Base-by-base conservation (phyloP, 2,113 vertebrate genomes). In the Sinocyclocheilus grahami region DNA sequence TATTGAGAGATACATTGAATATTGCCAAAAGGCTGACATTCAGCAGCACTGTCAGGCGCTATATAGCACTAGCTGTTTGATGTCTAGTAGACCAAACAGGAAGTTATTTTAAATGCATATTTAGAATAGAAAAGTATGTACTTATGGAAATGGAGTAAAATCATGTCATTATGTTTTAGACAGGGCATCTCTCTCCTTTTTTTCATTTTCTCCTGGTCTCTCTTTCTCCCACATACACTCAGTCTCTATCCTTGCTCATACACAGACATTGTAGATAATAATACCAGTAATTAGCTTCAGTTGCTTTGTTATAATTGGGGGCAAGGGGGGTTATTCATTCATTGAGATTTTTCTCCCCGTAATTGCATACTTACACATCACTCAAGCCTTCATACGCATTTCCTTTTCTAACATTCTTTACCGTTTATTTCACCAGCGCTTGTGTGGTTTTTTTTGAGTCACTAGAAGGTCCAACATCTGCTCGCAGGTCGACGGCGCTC, bases 231-330 rank as follows among this genome's bases (percentile, higher is more conserved):
- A 75, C 30, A 55, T 60, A n/a, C 22, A 48, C 72, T 46, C 30
- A 33, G 18, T 12, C 72, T 89, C 71, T 85, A 18, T 78, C 72
- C 48, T 79, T 74, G 71, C 55, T 63, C 71, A 83, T 90, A 86
- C 89, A 91, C 89, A 89, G 85, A 88, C 91, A 92, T 92, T 74
- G 89, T 89, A 89, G 92, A 94, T 92, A 94, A 95, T 94, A 93
- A 93, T 83, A 89, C 39, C 87, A 72, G 93, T 94, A 95, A 95
- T 95, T 95, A 94, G 92, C 93, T 93, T 91, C 87, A 90, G 92
- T 92, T 89, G 91, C 92, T 91, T 92, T 92, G 91, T 93, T 92
- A 89, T 95, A 95, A 95, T 94, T 95, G 93, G 92, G 94, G 94
- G 92, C 92, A 93, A 89, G 76, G 85, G 89, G 93, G 94, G 93